Conservation (phyloP, 2,797 vertebrate species). For the Pseudochaenichthys georgianus region DNA sequence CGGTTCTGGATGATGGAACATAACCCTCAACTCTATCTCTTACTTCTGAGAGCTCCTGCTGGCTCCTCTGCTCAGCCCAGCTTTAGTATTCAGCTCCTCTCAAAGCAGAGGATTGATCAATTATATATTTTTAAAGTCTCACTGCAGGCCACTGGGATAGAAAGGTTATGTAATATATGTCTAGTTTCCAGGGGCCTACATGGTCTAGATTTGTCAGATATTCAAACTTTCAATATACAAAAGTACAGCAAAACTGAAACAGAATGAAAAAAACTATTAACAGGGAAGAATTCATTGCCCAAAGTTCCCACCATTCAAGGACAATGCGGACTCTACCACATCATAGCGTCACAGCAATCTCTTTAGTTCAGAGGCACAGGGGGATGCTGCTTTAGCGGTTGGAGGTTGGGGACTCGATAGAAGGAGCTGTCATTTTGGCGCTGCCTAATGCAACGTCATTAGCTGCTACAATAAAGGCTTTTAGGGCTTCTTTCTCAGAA, state of each 20-base stretch:
- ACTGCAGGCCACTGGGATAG: neutral
- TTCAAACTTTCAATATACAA: slow-evolving; percentile 9
- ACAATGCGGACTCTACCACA: slow-evolving; percentile 40
- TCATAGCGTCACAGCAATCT: slow-evolving; percentile 41
- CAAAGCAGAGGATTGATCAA: no score
- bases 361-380: slow-evolving; percentile 21
- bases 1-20: neutral
- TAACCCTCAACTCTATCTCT: neutral
- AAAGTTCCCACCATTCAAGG: slow-evolving; percentile 44
- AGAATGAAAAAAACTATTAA: slow-evolving; percentile 31
- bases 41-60: neutral
- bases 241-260: slow-evolving; percentile 26
- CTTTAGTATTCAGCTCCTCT: neutral
- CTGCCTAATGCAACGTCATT: slow-evolving; percentile 39
- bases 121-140: neutral
- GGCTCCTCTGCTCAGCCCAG: neutral
- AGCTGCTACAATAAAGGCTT: slow-evolving; percentile 39
- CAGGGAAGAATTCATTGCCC: slow-evolving; percentile 21
- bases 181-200: neutral
- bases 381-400: slow-evolving; percentile 16
- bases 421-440: slow-evolving; percentile 28
- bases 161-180: neutral
- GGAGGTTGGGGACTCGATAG: slow-evolving; percentile 43
- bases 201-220: neutral
- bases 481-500: slow-evolving; percentile 28